Evolutionary conservation across 2,113 vertebrate genomes (phyloP).

Genomic region (Hippocampus guttulatus): DNA sequence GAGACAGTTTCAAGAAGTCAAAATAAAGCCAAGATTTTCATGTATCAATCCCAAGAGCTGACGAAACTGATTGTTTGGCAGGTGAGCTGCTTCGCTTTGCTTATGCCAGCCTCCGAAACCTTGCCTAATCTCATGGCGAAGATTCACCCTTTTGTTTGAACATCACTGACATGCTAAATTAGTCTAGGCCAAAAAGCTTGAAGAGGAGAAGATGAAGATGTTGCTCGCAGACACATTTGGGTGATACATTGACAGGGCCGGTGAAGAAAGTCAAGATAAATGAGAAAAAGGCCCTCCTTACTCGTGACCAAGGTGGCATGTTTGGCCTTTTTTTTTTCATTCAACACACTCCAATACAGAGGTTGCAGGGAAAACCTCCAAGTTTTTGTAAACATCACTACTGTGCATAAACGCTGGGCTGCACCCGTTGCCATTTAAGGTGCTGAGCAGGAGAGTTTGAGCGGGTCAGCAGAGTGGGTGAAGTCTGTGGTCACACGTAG

Average conservation of each 20-base stretch:
- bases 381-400: constrained; percentile 49
- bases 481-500: constrained; percentile 36
- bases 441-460: constrained; percentile 20
- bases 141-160: constrained; percentile 39
- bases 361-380: constrained; percentile 34
- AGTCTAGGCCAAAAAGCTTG: constrained; percentile 14
- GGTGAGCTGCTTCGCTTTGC: constrained; percentile 43
- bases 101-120: constrained; percentile 31
- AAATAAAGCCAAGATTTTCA: too few species aligned
- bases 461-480: constrained; percentile 17
- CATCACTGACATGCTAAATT: constrained; percentile 36
- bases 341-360: constrained; percentile 7
- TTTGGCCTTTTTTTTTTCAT: constrained; percentile 17
- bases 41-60: not conserved
- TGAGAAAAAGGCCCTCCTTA: not conserved
- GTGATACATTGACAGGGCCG: not conserved
- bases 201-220: constrained; percentile 9
- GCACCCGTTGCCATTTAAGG: constrained; percentile 65
- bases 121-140: constrained; percentile 55
- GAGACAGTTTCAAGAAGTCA: not conserved
- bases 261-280: constrained; percentile 29
- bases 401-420: constrained; percentile 40
- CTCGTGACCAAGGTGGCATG: not conserved
- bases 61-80: not conserved
- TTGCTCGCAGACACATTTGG: not conserved